A percentile compares a stretch with the other conserved stretches of the same genome.
Evolutionary conservation across 2,113 vertebrate genomes (phyloP).

Genomic region (Tragulus kanchil): DNA sequence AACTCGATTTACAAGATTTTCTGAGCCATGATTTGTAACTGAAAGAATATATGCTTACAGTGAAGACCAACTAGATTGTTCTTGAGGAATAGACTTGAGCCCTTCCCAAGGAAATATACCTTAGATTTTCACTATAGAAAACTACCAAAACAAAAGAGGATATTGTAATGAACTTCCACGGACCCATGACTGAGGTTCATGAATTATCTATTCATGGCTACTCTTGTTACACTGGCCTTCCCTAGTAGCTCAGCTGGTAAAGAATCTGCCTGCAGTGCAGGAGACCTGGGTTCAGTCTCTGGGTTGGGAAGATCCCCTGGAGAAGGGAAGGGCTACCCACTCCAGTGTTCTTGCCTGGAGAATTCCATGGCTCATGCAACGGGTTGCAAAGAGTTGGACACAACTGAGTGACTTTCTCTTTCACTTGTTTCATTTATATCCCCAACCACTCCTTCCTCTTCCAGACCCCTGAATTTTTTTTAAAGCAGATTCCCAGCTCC

Average conservation of each 20-base stretch:
- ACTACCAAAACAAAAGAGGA: background rate
- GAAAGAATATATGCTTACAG: background rate
- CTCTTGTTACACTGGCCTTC: background rate
- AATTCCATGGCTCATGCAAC: no score
- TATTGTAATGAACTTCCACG: background rate
- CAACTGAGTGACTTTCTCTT: no score
- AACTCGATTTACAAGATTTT: background rate
- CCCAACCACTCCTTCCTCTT: background rate
- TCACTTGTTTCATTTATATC: background rate
- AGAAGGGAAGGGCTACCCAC: no score
- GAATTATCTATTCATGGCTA: background rate
- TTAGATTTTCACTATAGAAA: conserved; percentile 6
- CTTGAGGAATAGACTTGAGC: background rate
- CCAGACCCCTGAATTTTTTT: background rate
- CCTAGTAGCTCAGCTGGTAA: no score
- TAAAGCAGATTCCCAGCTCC: background rate
- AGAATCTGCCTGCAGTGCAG: no score
- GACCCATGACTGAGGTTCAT: background rate
- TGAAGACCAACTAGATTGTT: background rate
- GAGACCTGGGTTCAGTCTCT: no score
- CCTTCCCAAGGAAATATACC: conserved; percentile 13
- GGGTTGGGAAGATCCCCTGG: no score
- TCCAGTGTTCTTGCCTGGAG: no score
- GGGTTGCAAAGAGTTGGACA: no score
- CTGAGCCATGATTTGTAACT: conserved; percentile 12